Conservation (phyloP, 1,140 invertebrate species). For the Harpegnathos saltator region DNA sequence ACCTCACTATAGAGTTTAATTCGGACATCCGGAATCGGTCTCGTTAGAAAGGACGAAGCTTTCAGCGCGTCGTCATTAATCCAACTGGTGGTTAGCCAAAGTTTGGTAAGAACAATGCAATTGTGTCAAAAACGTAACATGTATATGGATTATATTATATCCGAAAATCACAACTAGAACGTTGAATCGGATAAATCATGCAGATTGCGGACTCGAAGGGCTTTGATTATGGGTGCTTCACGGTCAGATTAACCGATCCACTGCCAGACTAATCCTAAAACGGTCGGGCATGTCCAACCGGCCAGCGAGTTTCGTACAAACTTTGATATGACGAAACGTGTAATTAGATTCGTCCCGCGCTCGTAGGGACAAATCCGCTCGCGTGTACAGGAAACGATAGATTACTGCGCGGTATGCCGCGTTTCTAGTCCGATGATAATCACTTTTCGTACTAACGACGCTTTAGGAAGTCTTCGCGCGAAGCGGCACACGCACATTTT, state of each 20-base stretch:
- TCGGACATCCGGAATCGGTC: no score
- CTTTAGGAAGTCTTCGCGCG: not conserved
- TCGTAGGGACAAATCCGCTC: conserved; percentile 27
- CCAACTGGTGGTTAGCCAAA: not conserved
- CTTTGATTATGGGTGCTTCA: conserved; percentile 17
- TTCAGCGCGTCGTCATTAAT: no score
- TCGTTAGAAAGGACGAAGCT: no score
- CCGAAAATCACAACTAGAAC: not conserved
- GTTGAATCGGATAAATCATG: not conserved
- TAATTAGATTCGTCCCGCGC: conserved; percentile 21
- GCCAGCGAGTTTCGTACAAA: conserved; percentile 63
- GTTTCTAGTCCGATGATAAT: conserved; percentile 50
- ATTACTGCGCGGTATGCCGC: not conserved
- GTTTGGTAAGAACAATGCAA: not conserved
- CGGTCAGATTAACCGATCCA: conserved; percentile 58
- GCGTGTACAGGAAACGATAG: conserved; percentile 9
- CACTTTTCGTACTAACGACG: conserved; percentile 3
- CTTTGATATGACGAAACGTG: conserved; percentile 60
- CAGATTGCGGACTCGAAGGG: conserved; percentile 11
- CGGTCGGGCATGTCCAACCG: conserved; percentile 40
- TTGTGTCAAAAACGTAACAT: not conserved
- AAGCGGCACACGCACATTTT: conserved; percentile 11
- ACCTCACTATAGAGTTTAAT: no score
- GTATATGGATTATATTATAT: not conserved
- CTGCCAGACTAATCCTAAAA: conserved; percentile 67